Evolutionary conservation across 2,113 vertebrate species (phyloP).

Genomic region (Onychorhynchus coronatus): DNA sequence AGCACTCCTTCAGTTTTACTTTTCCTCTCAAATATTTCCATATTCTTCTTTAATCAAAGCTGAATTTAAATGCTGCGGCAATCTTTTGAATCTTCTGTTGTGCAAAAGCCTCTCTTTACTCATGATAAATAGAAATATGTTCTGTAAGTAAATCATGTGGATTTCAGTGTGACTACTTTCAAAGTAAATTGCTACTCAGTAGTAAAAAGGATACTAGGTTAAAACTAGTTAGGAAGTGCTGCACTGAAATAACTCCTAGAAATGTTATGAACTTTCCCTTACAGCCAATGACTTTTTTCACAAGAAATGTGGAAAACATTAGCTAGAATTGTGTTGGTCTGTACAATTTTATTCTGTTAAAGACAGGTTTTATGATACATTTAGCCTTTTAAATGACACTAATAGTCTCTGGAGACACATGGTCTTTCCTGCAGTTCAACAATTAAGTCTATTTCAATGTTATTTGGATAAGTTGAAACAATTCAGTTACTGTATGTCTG

Average conservation of each 20-base stretch:
- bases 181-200: neutral
- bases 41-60: neutral
- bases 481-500: constrained; percentile 81
- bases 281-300: constrained; percentile 29
- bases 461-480: constrained; percentile 81
- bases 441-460: constrained; percentile 84
- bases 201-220: neutral
- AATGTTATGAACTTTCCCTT: constrained; percentile 37
- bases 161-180: neutral
- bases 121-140: neutral
- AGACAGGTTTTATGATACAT: constrained; percentile 86
- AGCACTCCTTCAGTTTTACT: neutral
- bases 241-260: constrained; percentile 23
- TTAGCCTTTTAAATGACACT: constrained; percentile 85
- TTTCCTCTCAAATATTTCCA: neutral
- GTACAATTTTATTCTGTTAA: constrained; percentile 80
- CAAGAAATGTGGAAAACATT: constrained; percentile 85
- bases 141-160: neutral
- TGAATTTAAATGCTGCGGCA: neutral
- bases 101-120: neutral
- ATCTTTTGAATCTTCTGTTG: neutral
- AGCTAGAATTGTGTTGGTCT: constrained; percentile 82
- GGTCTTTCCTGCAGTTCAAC: constrained; percentile 78
- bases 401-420: constrained; percentile 80
- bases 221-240: neutral